Evolutionary conservation across 1,140 invertebrate species (phyloP), one percentile per base, ranked within the genome.

Genomic region (Tetramorium alpestre): DNA sequence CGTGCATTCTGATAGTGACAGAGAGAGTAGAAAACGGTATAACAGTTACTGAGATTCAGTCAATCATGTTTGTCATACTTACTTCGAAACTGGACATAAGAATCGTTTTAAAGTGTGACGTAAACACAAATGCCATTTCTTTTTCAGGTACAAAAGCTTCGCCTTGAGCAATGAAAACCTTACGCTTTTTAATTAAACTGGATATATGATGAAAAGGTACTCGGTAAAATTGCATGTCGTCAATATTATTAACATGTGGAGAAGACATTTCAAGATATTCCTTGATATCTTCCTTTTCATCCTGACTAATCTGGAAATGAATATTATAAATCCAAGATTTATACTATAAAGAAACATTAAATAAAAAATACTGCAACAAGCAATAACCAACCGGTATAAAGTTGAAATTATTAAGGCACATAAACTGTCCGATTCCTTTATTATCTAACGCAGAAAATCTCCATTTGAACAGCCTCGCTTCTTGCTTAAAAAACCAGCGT

Each of bases 381-480:
- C 25, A 58, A 67, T 92, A 91, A 95, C 94, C 41, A 88, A 95
- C 94, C 44, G 96, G 96, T 3, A 93, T 94, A 90, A 97, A 98
- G 86, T 97, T 96, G 13, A 99, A 95, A 86, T 97, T 96, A 94
- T 98, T 98, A n/a, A 96, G 88, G 86, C 96, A 94, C 67, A 99
- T 96, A 94, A 99, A 98, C 84, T 96, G 92, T 78, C 96, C 96
- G 16, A 97, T 96, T 33, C 97, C 97, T 60, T 96, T 94, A 56
- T 95, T 94, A 78, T 95, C 96, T 88, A 98, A 96, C 3, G 95
- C 95, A 5, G 95, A 94, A 94, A 99, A 99, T 91, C 98, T 96
- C 93, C 98, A 97, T 92, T 97, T 97, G 91, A 99, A 99, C n/a
- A 99, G 96, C 91, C 99, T 99, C 58, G 98, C 93, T 96, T 99